Percentiles rank a stretch among this genome's conserved stretches.
These are phyloP conservation scores for Polymixis lichenea DNA, from an alignment of 2,888 invertebrate genomes.

Conservation along the genomic window DNA sequence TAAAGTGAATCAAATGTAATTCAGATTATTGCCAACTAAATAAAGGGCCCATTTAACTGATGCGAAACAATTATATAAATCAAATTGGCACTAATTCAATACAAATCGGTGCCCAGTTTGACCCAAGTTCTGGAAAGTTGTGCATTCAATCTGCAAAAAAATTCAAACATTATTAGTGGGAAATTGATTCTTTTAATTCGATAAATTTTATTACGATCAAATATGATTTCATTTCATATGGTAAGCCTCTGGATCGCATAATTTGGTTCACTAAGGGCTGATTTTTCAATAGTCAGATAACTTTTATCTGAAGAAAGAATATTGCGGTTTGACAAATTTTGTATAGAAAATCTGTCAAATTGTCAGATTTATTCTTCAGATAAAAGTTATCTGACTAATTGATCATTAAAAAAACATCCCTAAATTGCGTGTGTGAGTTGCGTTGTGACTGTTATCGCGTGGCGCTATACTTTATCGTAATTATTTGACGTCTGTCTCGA, in stretches of 20 bases:
- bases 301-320: too few relatives aligned
- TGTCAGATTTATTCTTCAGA: too few relatives aligned
- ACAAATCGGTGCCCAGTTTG: background rate
- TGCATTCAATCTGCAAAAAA: background rate
- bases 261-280: background rate
- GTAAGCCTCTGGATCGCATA: background rate
- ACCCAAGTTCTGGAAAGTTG: background rate
- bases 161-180: background rate
- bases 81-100: conserved; percentile 1
- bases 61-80: background rate
- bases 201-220: background rate
- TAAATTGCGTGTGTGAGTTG: background rate
- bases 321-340: too few relatives aligned
- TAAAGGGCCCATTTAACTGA: background rate
- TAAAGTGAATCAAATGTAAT: background rate
- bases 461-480: conserved; percentile 2
- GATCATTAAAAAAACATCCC: too few relatives aligned
- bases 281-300: too few relatives aligned
- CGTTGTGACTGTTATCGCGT: background rate
- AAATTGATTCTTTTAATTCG: background rate
- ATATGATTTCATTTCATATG: background rate
- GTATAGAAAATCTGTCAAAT: too few relatives aligned
- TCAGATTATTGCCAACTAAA: conserved; percentile 1
- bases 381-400: too few relatives aligned
- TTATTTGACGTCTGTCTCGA: background rate